Evolutionary conservation across 2,888 invertebrate species (phyloP).

Genomic region (Leucoptera coffeella): DNA sequence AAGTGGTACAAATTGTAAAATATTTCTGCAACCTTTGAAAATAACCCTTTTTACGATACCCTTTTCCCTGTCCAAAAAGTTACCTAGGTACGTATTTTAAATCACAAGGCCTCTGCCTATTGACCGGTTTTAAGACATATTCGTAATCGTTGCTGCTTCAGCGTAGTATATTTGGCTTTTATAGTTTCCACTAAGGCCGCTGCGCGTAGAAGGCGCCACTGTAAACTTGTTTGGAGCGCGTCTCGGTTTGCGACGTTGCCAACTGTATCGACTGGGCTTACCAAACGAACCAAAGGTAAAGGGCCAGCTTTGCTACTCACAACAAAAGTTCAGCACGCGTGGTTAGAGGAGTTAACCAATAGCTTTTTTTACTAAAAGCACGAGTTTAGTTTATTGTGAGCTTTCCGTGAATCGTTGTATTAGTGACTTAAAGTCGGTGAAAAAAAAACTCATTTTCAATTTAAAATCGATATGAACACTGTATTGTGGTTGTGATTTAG

Average conservation of each 20-base stretch:
- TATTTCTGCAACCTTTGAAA: too few relatives aligned
- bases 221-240: slow-evolving; percentile 50
- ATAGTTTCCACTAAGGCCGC: slow-evolving; percentile 33
- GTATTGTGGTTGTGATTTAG: too few relatives aligned
- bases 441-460: too few relatives aligned
- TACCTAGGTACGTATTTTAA: too few relatives aligned
- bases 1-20: too few relatives aligned
- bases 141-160: slow-evolving; percentile 44
- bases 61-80: too few relatives aligned
- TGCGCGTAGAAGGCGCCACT: slow-evolving; percentile 52
- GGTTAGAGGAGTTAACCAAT: slow-evolving; percentile 44
- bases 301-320: too few relatives aligned
- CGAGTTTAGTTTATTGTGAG: slow-evolving; percentile 2
- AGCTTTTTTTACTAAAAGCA: slow-evolving; percentile 18
- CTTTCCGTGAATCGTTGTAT: too few relatives aligned
- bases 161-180: slow-evolving; percentile 31
- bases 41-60: too few relatives aligned
- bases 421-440: too few relatives aligned
- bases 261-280: slow-evolving; percentile 50
- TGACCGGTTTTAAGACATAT: slow-evolving; percentile 51
- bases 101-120: too few relatives aligned
- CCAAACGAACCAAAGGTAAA: slow-evolving; percentile 38
- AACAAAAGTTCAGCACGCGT: slow-evolving; percentile 51
- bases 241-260: slow-evolving; percentile 52
- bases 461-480: too few relatives aligned